phyloP scores from a whole-genome alignment of 2,113 vertebrate species.

The Myrmecobius fasciatus region DNA sequence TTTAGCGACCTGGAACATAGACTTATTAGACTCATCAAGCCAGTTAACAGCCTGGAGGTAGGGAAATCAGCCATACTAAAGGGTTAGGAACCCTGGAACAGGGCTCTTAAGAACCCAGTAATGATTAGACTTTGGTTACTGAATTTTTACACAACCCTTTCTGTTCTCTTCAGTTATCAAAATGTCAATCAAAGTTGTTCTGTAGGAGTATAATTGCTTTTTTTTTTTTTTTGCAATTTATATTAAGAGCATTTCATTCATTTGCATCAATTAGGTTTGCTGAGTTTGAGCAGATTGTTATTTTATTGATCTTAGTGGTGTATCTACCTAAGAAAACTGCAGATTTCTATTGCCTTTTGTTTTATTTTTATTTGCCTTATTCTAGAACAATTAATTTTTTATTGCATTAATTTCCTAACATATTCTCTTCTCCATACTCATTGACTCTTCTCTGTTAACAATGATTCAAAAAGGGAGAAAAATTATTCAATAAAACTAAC shows the following conservation, averaged over 20 bases:
- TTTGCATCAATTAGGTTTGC: conserved; percentile 30
- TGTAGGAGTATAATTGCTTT: not conserved
- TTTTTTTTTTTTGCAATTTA: conserved; percentile 31
- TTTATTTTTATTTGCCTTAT: not conserved
- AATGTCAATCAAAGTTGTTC: not conserved
- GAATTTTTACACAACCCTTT: conserved; percentile 61
- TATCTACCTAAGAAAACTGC: conserved; percentile 17
- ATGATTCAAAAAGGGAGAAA: not conserved
- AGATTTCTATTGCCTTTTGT: not conserved
- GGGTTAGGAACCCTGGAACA: conserved; percentile 34
- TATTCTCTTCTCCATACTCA: not conserved
- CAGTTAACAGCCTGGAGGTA: conserved; percentile 65
- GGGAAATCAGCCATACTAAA: conserved; percentile 62
- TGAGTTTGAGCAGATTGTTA: conserved; percentile 29
- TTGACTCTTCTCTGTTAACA: not conserved
- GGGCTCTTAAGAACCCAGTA: conserved; percentile 65
- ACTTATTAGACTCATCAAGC: conserved; percentile 45
- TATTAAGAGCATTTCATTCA: conserved; percentile 20
- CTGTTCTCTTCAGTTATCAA: conserved; percentile 17
- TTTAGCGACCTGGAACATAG: conserved; percentile 29
- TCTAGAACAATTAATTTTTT: not conserved
- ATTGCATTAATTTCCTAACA: not conserved
- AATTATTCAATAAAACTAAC: not conserved
- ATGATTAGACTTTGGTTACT: conserved; percentile 44
- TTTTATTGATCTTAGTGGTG: not conserved